phyloP scores from a whole-genome alignment of 1,140 invertebrate species.

The Drosophila pseudoananassae region DNA sequence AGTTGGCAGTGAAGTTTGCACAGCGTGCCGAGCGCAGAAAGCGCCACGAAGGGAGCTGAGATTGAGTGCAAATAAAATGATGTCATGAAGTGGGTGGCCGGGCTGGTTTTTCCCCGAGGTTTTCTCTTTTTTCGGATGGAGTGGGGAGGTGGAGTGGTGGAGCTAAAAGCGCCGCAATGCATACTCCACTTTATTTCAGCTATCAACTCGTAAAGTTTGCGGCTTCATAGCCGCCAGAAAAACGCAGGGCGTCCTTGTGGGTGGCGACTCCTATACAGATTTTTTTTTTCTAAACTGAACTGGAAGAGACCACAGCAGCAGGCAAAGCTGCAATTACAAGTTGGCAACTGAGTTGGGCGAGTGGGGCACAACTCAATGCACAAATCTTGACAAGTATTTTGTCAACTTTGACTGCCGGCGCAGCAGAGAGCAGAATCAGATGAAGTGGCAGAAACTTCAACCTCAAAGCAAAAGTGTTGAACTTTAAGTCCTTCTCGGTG shows the following conservation, averaged over 20 bases:
- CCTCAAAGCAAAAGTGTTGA: conserved; percentile 48
- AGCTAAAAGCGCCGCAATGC: conserved; percentile 54
- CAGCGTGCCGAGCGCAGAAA: conserved; percentile 37
- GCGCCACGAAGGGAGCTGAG: conserved; percentile 49
- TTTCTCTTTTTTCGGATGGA: neutral
- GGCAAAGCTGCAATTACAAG: conserved; percentile 58
- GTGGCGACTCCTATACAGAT: conserved; percentile 8
- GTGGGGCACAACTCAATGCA: conserved; percentile 47
- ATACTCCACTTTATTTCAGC: conserved; percentile 80
- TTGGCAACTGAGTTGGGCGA: conserved; percentile 7
- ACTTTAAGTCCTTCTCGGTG: conserved; percentile 48
- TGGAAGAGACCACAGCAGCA: conserved; percentile 32
- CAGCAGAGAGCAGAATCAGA: conserved; percentile 22
- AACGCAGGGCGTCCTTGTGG: conserved; percentile 30
- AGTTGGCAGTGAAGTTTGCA: conserved; percentile 56
- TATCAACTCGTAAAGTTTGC: conserved; percentile 80
- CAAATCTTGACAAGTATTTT: conserved; percentile 76
- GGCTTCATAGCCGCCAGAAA: conserved; percentile 66
- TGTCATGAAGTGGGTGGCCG: conserved; percentile 69
- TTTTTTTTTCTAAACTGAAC: conserved; percentile 13
- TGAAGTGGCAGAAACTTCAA: conserved; percentile 42
- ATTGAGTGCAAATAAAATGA: conserved; percentile 83
- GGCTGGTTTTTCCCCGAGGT: conserved; percentile 5
- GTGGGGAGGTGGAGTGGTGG: neutral
- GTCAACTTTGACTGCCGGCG: conserved; percentile 65